Conservation (phyloP, 2,888 invertebrate species). For the Lasioglossum malachurum region DNA sequence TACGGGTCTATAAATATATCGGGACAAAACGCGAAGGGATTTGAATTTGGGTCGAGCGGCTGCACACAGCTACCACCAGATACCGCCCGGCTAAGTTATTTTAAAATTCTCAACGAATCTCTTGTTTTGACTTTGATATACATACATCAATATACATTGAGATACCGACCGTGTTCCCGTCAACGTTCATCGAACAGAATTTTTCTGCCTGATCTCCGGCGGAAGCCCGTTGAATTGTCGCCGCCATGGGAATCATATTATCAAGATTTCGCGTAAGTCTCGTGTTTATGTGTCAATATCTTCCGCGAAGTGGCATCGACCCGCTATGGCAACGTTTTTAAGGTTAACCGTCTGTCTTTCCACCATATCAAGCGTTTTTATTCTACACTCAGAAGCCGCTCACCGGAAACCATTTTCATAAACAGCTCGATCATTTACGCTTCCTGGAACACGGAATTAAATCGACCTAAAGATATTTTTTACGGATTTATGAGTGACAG, state of each 20-base stretch:
- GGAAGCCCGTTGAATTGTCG: background rate
- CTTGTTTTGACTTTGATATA: constrained; percentile 50
- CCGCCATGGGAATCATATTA: constrained; percentile 79
- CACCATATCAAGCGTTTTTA: constrained; percentile 26
- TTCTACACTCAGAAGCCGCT: background rate
- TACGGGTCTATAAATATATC: constrained; percentile 72
- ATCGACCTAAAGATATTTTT: constrained; percentile 8
- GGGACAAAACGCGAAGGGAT: constrained; percentile 62
- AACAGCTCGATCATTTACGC: constrained; percentile 31
- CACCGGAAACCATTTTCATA: background rate
- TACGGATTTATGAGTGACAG: constrained; percentile 17
- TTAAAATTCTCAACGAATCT: constrained; percentile 61
- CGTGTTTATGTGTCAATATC: constrained; percentile 5
- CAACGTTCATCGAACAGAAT: constrained; percentile 4
- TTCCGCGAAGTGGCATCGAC: background rate
- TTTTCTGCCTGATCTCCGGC: background rate
- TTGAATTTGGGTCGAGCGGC: constrained; percentile 76
- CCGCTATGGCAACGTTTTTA: constrained; percentile 13
- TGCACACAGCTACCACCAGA: constrained; percentile 48
- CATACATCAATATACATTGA: constrained; percentile 35
- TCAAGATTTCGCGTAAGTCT: constrained; percentile 81
- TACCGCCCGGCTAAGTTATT: constrained; percentile 58
- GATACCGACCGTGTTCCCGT: background rate
- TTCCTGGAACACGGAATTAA: background rate
- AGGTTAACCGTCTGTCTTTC: constrained; percentile 57